These are phyloP conservation scores for Nipponacmea schrenckii DNA, from an alignment of 2,888 invertebrate genomes.

Conservation along the genomic window DNA sequence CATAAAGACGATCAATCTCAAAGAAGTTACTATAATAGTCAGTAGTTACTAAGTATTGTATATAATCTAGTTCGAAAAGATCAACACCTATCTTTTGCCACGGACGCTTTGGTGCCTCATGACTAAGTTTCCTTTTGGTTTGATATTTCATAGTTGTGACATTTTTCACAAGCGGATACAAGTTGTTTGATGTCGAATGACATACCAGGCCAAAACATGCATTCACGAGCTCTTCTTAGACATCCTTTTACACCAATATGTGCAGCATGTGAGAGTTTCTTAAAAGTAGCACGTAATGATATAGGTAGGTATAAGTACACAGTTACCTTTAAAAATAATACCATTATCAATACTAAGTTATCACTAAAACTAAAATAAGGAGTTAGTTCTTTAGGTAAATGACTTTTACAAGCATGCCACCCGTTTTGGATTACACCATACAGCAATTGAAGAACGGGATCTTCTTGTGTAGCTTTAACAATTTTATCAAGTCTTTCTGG, in stretches of 20 bases:
- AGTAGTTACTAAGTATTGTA: constrained; percentile 20
- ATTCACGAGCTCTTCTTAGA: too few relatives aligned
- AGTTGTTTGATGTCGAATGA: too few relatives aligned
- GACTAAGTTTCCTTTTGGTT: constrained; percentile 28
- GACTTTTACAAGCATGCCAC: constrained; percentile 28
- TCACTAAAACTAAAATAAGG: constrained; percentile 32
- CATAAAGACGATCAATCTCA: too few relatives aligned
- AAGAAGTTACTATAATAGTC: too few relatives aligned
- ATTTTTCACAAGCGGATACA: too few relatives aligned
- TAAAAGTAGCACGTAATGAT: too few relatives aligned
- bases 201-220: too few relatives aligned
- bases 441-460: constrained; percentile 23
- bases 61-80: constrained; percentile 14
- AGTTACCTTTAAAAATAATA: too few relatives aligned
- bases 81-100: constrained; percentile 30
- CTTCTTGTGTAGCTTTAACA: constrained; percentile 23
- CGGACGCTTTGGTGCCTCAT: constrained; percentile 21
- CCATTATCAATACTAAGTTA: too few relatives aligned
- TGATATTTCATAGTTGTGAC: constrained; percentile 11
- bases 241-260: too few relatives aligned
- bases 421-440: constrained; percentile 22
- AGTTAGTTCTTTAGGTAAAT: constrained; percentile 18
- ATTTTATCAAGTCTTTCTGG: constrained; percentile 20
- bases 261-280: too few relatives aligned
- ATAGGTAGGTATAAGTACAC: too few relatives aligned